Evolutionary conservation across 2,113 vertebrate genomes (phyloP).

Genomic region (Thermophis baileyi): DNA sequence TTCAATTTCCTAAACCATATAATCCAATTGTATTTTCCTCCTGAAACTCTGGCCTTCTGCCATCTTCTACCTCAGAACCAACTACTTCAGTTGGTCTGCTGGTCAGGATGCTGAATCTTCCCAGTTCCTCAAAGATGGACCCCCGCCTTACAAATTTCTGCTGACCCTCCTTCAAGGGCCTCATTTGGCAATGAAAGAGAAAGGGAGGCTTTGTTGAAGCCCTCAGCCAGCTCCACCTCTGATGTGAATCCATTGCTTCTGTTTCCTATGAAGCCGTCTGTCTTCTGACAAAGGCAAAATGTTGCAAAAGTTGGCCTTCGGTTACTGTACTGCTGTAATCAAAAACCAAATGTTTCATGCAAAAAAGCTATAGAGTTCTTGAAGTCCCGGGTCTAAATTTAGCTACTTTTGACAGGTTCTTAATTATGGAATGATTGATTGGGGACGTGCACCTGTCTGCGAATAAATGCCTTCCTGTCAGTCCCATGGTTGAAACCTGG

Average conservation of each 20-base stretch:
- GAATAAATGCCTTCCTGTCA: constrained; percentile 59
- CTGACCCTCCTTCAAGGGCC: neutral
- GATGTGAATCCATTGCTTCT: neutral
- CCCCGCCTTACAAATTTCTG: neutral
- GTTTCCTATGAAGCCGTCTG: neutral
- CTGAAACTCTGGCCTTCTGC: neutral
- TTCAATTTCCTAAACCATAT: neutral
- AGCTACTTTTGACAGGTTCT: constrained; percentile 56
- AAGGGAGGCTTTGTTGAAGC: neutral
- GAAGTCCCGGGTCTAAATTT: constrained; percentile 62
- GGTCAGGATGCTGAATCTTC: neutral
- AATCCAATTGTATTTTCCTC: neutral
- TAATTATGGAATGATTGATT: constrained; percentile 69
- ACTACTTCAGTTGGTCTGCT: neutral
- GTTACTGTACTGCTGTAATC: neutral
- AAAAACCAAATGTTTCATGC: constrained; percentile 42
- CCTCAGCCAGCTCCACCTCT: neutral
- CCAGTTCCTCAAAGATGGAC: neutral
- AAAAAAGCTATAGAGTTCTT: constrained; percentile 43
- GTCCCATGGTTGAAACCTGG: constrained; percentile 43
- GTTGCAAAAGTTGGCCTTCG: neutral
- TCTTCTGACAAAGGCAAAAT: neutral
- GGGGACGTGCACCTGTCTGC: constrained; percentile 63
- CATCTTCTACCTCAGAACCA: no score
- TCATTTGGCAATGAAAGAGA: neutral